Base-by-base conservation (phyloP, 2,797 vertebrate species). In the Gymnocypris eckloni region DNA sequence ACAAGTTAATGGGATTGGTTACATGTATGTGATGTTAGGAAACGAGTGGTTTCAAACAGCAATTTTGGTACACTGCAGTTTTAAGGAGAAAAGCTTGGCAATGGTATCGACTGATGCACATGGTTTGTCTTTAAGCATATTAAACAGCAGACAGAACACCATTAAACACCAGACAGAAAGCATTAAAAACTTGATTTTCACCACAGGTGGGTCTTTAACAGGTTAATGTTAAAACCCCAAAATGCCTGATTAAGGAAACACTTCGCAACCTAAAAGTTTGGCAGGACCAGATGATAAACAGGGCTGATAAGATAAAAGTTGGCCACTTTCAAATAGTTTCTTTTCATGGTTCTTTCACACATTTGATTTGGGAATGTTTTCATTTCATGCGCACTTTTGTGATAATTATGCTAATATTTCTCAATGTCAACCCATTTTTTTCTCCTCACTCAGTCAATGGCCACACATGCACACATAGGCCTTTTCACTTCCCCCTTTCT, bases 401-500 rank as follows among this genome's bases (percentile, higher is more conserved):
- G 56, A 59, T 59, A n/a, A 45, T 45, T 79, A 22, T 75, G 4
- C 43, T 28, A n/a, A 41, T 79, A 76, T 20, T 20, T 77, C 25
- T 71, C 54, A 33, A 66, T 33, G 15, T 66, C 28, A 66, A 33
- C 28, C 13, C 2, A 15, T 66, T 33, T n/a, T 66, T 66, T 66
- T 33, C 25, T 66, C 13, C 28, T 33, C 20, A 20, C 6, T n/a
- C 69, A 7, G 70, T 72, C 54, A 80, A 37, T 83, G 64, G 75
- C 48, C 77, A 79, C 15, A 22, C 76, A 33, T 59, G 20, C 71
- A 22, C 66, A 86, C 56, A 61, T 59, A 59, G 56, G n/a, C 22
- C 16, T 82, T 50, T 76, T 66, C 11, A 7, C 61, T 33, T 66
- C 25, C 28, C 25, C 54, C 54, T 10, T 52, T 84, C 54, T 89